These are phyloP conservation scores for Agrotis puta DNA, from an alignment of 2,888 invertebrate genomes.

Conservation along the genomic window DNA sequence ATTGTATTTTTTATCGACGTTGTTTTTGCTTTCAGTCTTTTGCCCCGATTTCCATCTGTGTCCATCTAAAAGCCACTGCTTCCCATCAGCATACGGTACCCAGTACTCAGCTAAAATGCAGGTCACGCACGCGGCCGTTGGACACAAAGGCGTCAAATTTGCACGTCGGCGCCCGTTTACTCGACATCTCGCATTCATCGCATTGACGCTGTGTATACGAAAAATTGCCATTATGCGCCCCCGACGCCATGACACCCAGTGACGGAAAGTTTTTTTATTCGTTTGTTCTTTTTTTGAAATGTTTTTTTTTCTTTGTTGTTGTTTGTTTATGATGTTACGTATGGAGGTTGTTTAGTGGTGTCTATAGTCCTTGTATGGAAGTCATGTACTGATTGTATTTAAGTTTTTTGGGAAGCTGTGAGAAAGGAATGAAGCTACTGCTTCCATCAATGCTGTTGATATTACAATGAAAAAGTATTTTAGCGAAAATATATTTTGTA, in stretches of 20 bases:
- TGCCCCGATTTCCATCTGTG: not conserved
- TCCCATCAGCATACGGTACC: conserved; percentile 45
- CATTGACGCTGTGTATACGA: conserved; percentile 86
- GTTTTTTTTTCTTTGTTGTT: conserved; percentile 23
- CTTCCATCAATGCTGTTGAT: not conserved
- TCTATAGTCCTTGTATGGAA: too few relatives aligned
- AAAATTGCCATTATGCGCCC: conserved; percentile 87
- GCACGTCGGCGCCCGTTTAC: conserved; percentile 89
- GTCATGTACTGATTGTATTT: too few relatives aligned
- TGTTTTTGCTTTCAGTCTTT: too few relatives aligned
- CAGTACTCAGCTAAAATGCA: conserved; percentile 73
- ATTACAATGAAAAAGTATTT: not conserved
- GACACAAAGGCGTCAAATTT: conserved; percentile 90
- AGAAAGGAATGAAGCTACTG: not conserved
- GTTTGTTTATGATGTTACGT: conserved; percentile 33
- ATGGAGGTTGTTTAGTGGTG: conserved; percentile 9
- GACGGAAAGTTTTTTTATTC: conserved; percentile 53
- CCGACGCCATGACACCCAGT: conserved; percentile 80
- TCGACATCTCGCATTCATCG: conserved; percentile 88
- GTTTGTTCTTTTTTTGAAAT: conserved; percentile 49
- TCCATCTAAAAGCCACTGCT: conserved; percentile 14
- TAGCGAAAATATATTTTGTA: too few relatives aligned
- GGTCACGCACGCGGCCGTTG: conserved; percentile 83
- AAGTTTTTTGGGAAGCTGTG: too few relatives aligned
- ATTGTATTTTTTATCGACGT: not conserved